Conservation (phyloP, 2,113 vertebrate species). For the Amblyopsis rosae region DNA sequence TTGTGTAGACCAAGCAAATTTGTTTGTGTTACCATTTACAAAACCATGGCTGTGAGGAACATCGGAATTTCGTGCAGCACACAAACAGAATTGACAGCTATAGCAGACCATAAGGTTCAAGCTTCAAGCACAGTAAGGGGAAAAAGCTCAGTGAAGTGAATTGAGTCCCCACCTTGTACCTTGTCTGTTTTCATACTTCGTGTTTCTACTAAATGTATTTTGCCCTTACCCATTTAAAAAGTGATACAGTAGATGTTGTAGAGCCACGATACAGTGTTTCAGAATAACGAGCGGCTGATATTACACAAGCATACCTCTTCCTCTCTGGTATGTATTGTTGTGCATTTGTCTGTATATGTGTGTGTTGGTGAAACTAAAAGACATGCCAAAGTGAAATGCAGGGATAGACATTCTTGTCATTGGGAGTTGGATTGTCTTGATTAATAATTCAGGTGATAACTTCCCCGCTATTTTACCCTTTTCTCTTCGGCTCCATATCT, state of each 20-base stretch:
- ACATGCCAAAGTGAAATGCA: constrained; percentile 1
- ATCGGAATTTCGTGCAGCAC: too few species aligned
- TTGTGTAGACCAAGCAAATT: too few species aligned
- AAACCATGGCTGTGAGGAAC: too few species aligned
- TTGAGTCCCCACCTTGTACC: constrained; percentile 21
- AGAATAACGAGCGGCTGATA: neutral
- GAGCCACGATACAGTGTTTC: constrained; percentile 36
- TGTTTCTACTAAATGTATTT: constrained; percentile 52
- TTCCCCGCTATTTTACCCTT: constrained; percentile 15
- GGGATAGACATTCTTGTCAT: constrained; percentile 58
- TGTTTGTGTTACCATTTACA: too few species aligned
- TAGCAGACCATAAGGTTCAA: too few species aligned
- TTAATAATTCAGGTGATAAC: constrained; percentile 68
- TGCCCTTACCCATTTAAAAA: constrained; percentile 62
- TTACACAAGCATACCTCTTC: too few species aligned
- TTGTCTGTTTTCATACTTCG: constrained; percentile 27
- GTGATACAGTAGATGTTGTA: constrained; percentile 43
- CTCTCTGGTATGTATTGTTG: neutral
- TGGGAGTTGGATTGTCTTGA: constrained; percentile 56
- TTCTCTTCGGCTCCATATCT: constrained; percentile 20
- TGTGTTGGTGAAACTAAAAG: neutral
- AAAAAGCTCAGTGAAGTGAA: too few species aligned
- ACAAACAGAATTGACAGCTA: too few species aligned
- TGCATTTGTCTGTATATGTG: neutral
- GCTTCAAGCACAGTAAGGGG: too few species aligned